Evolutionary conservation across 2,113 vertebrate species (phyloP), one percentile per base, ranked within the genome.

Genomic region (Hemiscyllium ocellatum): DNA sequence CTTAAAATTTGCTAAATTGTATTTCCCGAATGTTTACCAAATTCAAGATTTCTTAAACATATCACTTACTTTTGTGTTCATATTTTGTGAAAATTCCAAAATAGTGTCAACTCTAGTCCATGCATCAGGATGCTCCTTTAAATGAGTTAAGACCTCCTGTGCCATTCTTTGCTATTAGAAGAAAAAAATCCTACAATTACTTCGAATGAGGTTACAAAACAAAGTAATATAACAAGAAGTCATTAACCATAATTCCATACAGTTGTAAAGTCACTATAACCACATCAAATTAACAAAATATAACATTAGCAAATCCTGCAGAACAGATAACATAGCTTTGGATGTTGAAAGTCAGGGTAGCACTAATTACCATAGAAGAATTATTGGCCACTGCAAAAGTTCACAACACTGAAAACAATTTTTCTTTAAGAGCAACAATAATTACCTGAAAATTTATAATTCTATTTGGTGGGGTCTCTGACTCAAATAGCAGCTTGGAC

Each of bases 101-200:
- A 99, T 99, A 97, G 99, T 99, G 98, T 99, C 99, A 50, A 99
- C 99, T 97, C 99, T 98, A 95, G 99, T 99, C 99, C 99, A 99
- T 0, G 99, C 99, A 96, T 99, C 99, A 95, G 99, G 99, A 96
- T 99, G 99, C 96, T 99, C 99, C 97, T 99, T 99, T 97, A 99
- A 98, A 97, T 99, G 99, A 96, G 99, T 99, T 97, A 99, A 97
- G 95, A 99, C 99, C 97, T 99, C 99, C 96, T 99, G 99, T 96
- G 99, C 99, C 98, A 99, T 98, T 97, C 99, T 98, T 98, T 99
- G 99, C 99, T 99, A 96, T 95, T 97, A 97, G 42, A 95, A 96
- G 86, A 96, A 17, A 95, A 96, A 95, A 47, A 0, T 8, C 22
- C 96, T 37, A 80, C 19, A 37, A 94, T 61, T 61, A 96, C 78